phyloP scores from a whole-genome alignment of 2,888 invertebrate genomes.

The Pseudococcus jackbeardsleyi region DNA sequence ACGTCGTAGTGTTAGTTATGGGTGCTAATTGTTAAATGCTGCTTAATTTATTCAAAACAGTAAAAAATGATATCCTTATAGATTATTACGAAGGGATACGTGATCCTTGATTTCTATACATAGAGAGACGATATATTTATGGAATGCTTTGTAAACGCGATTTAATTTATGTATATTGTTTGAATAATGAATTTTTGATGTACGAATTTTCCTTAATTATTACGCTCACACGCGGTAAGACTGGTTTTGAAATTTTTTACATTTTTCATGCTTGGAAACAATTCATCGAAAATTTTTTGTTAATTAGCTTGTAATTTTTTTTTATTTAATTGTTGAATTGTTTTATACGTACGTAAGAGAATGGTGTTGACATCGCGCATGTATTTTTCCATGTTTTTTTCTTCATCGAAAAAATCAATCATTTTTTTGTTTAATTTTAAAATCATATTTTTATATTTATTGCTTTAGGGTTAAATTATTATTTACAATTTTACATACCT shows the following conservation, averaged over 20 bases:
- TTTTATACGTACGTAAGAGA: constrained; percentile 21
- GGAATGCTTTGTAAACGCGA: constrained; percentile 37
- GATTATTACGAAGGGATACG: neutral
- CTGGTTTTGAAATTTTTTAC: constrained; percentile 53
- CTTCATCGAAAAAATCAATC: constrained; percentile 43
- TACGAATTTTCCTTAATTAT: constrained; percentile 5
- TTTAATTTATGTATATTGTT: constrained; percentile 6
- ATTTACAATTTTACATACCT: constrained; percentile 37
- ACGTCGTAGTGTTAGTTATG: constrained; percentile 36
- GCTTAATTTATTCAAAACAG: neutral
- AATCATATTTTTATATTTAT: constrained; percentile 51
- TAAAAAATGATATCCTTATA: neutral
- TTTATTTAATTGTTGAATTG: constrained; percentile 43
- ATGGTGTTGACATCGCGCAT: constrained; percentile 27
- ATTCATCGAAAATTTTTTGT: constrained; percentile 51
- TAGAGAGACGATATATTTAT: neutral
- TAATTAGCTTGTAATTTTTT: constrained; percentile 48
- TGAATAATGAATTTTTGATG: neutral
- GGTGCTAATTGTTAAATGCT: constrained; percentile 50
- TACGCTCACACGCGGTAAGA: constrained; percentile 40
- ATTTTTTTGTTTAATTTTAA: constrained; percentile 45
- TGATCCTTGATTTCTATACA: neutral
- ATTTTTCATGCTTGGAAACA: constrained; percentile 53
- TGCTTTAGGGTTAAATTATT: constrained; percentile 46
- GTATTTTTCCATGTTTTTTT: neutral